Evolutionary conservation across 92 coral and sea anemone genomes (phyloP), one percentile per base, ranked within the genome.

Genomic region (Umimayanthus chanpuru): DNA sequence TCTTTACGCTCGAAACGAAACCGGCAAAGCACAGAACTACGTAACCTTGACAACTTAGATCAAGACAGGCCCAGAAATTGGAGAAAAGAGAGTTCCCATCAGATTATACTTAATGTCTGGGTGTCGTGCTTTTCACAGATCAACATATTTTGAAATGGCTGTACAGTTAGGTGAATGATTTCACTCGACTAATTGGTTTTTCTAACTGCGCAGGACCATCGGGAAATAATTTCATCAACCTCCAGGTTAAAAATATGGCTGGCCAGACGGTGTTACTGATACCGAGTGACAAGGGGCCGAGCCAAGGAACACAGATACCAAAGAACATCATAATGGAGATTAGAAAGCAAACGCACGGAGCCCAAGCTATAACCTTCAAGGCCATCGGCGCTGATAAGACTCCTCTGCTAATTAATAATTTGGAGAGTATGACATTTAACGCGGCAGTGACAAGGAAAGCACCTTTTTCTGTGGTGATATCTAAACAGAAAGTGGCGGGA

Each of bases 341-440:
- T 70, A 89, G 85, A 67, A 94, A 94, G 50, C 93, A 92, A 73
- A 81, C 90, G 6, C 53, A 80, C 0, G 73, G 61, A 4, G 92
- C 89, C 9, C 92, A 92, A 50, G 81, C 93, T 12, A 53, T 94
- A 29, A 90, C 96, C 5, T 91, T 93, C 88, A 92, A 79, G 16
- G 98, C 98, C 10, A 88, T 82, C 38, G 93, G 92, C n/a, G 91
- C 91, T 2, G 86, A 81, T 14, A 81, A 91, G 26, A 89, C 86
- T 55, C 86, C 90, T 9, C 85, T 96, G n/a, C 85, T 94, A 29
- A 43, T 96, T 9, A 96, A 96, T 68, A 90, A 91, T 56, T 85
- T 93, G 81, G 81, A 86, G 41, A 90, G 92, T 66, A 85, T 96
- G n/a, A 88, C 96, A 9, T 58, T 94, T n/a, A 90, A 90, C 28